phyloP scores from a whole-genome alignment of 2,888 invertebrate genomes.

The Leptinotarsa haldemani region DNA sequence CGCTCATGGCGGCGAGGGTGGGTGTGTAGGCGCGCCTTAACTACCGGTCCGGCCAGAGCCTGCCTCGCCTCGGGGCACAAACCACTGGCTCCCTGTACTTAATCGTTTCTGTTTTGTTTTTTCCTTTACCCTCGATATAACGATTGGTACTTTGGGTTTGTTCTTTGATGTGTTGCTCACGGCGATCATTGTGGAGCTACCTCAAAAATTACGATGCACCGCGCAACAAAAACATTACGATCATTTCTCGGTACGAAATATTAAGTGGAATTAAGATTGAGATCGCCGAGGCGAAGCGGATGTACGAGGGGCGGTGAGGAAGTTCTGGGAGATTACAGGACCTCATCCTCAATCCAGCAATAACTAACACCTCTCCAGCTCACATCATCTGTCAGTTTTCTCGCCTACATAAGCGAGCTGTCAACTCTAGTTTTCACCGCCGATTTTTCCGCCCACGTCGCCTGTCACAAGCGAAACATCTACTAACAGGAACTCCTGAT shows the following conservation, averaged over 20 bases:
- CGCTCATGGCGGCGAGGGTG: constrained; percentile 54
- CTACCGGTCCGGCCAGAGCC: constrained; percentile 58
- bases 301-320: constrained; percentile 17
- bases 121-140: constrained; percentile 46
- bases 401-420: no score
- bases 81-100: constrained; percentile 59
- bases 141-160: constrained; percentile 48
- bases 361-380: no score
- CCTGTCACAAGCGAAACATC: no score
- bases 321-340: not conserved
- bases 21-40: constrained; percentile 60
- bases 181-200: constrained; percentile 52
- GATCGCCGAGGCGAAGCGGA: constrained; percentile 36
- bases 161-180: constrained; percentile 50
- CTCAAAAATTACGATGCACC: constrained; percentile 49
- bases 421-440: no score
- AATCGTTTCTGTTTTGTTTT: constrained; percentile 55
- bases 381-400: no score
- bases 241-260: constrained; percentile 45
- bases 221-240: constrained; percentile 44
- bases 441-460: no score
- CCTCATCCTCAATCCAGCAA: no score
- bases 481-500: no score
- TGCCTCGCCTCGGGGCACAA: constrained; percentile 53
- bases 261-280: constrained; percentile 46